Percentiles rank a stretch among this genome's conserved stretches.
Evolutionary conservation across 2,113 vertebrate species (phyloP).

Genomic region (Climacteris rufus): DNA sequence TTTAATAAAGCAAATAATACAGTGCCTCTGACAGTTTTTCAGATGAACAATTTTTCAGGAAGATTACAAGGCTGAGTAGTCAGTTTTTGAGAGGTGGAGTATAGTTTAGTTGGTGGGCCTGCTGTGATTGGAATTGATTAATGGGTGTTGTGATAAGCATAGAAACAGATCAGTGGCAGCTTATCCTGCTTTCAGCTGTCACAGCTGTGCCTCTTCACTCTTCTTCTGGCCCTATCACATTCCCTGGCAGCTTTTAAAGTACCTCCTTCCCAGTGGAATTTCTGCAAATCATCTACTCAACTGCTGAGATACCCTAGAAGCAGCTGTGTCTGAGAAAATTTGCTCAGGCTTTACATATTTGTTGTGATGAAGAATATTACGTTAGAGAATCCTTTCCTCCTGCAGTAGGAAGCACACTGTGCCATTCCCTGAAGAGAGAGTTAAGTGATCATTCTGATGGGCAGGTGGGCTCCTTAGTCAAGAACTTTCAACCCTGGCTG

Average conservation of each 20-base stretch:
- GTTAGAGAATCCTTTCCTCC: background rate
- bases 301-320: constrained; percentile 54
- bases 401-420: background rate
- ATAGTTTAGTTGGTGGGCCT: constrained; percentile 47
- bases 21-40: background rate
- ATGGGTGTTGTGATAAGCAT: constrained; percentile 67
- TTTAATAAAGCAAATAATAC: background rate
- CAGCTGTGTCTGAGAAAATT: constrained; percentile 58
- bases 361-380: constrained; percentile 5
- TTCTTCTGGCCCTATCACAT: constrained; percentile 39
- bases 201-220: constrained; percentile 69
- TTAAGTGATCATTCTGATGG: background rate
- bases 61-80: constrained; percentile 50
- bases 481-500: background rate
- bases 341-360: background rate
- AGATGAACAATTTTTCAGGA: constrained; percentile 36
- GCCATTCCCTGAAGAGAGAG: background rate
- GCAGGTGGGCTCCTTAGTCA: background rate
- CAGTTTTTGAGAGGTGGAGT: constrained; percentile 50
- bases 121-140: constrained; percentile 67
- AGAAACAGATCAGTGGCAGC: constrained; percentile 62
- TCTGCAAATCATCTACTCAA: constrained; percentile 59
- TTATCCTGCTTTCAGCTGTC: constrained; percentile 71
- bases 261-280: constrained; percentile 66
- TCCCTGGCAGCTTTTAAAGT: constrained; percentile 55